These are phyloP conservation scores for Hybos culiciformis DNA, from an alignment of 2,888 invertebrate genomes.

Conservation along the genomic window DNA sequence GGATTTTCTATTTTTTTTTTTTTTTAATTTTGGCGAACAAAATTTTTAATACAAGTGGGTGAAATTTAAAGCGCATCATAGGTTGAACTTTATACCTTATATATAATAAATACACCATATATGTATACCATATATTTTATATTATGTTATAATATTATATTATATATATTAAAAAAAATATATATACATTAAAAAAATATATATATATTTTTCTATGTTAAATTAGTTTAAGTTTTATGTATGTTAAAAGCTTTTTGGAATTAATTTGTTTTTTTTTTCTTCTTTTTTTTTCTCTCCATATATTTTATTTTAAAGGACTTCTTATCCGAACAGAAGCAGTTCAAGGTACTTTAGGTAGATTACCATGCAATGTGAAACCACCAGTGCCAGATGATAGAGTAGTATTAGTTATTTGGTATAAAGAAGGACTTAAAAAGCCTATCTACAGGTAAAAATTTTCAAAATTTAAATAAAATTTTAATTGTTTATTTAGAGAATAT, in stretches of 20 bases:
- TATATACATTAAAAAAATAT: not conserved
- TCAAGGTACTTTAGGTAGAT: slow-evolving; percentile 30
- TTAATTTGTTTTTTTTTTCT: not conserved
- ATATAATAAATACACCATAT: too few relatives aligned
- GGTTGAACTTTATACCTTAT: too few relatives aligned
- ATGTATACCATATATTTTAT: too few relatives aligned
- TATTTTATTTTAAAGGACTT: slow-evolving; percentile 27
- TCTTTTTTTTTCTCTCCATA: not conserved
- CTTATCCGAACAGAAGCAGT: slow-evolving; percentile 33
- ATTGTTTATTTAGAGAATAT: too few relatives aligned
- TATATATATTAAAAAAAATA: not conserved
- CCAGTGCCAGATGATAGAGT: slow-evolving; percentile 34
- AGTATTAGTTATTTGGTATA: slow-evolving; percentile 36
- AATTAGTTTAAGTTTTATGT: not conserved
- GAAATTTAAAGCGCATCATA: too few relatives aligned
- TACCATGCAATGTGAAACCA: slow-evolving; percentile 36
- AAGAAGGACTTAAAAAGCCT: slow-evolving; percentile 34
- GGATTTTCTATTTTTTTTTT: too few relatives aligned
- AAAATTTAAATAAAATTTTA: too few relatives aligned
- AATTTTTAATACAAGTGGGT: too few relatives aligned
- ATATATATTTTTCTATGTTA: not conserved
- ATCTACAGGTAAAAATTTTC: slow-evolving; percentile 37
- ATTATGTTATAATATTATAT: not conserved
- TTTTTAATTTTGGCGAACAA: too few relatives aligned
- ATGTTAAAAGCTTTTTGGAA: not conserved